Evolutionary conservation across 2,797 vertebrate species (phyloP), one percentile per base, ranked within the genome.

Genomic region (Sorex maritimensis): DNA sequence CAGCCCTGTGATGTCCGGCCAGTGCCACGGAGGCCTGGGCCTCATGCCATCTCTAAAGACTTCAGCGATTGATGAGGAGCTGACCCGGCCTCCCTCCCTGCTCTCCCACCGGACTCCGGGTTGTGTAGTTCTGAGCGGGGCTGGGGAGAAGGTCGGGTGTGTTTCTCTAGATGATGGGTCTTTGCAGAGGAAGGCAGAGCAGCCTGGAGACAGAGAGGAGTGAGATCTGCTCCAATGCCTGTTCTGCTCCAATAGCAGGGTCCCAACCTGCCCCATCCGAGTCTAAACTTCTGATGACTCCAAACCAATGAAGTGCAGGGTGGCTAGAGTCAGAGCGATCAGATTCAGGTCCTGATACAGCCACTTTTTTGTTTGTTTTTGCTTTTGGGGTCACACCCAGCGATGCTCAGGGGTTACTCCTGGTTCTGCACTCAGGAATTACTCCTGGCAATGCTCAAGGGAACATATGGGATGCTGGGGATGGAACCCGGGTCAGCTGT

Each of bases 41-140:
- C 84, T 13, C 90, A 75, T 0, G 26, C 81, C 0, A 1, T 75
- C 75, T 94, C 81, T 72, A 95, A 96, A 96, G 96, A 19, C 38
- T 77, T 38, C 1, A 6, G 49, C 26, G 23, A 17, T 1, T 61
- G 80, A 69, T 4, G 49, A 82, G 28, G 49, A 4, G 79, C 79
- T 65, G 38, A 1, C 2, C 13, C 55, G 28, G 17, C 19, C 77
- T 79, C 1, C 8, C 23, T 82, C 23, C 38, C 10, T 21, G 1
- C 0, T 0, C n/a, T 28, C 4, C 41, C 55, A 8, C 28, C 38
- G n/a, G 61, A 52, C 30, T 23, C 28, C 11, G 2, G 13, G 88
- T 12, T 11, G 46, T 83, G 88, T 15, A 19, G 68, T 72, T 94
- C 41, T 0, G 21, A 81, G 83, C 1, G 3, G 28, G 24, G 23